Base-by-base conservation (phyloP, 2,113 vertebrate genomes). In the Odocoileus virginianus region DNA sequence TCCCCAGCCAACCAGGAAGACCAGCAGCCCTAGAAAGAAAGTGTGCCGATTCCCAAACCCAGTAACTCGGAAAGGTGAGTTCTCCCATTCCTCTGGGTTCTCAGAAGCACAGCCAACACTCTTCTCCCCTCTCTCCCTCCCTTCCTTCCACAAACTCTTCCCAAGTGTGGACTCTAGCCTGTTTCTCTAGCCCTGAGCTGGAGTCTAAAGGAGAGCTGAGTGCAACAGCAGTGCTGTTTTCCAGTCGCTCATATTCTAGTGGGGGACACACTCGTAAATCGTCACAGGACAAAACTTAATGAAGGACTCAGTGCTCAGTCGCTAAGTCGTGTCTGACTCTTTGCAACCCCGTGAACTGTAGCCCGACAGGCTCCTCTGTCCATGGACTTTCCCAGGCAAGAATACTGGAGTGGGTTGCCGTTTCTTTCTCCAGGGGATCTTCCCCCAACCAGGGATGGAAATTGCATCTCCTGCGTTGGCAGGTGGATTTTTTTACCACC, bases 1-100 rank as follows among this genome's bases (percentile, higher is more conserved):
- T 7, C 45, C 91, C 40, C 71, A 23, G 27, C 94, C 98, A 74
- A 97, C 97, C 87, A 93, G 15, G 82, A 98, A 86, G 87, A 6
- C 95, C 43, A 52, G 3, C 43, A 52, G 2, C 3, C 3, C 50
- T 33, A 98, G 33, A 94, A 98, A 82, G 91, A 98, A 13, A 57
- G 6, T 1, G 2, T 97, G 97, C 54, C 47, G 0, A 3, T 0
- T 0, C 13, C 13, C 82, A 82, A 95, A 1, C 3, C 19, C 1
- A 0, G 25, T 0, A 8, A 2, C 21, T 45, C 50, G 0, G 16
- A 93, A 95, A 23, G 95, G 98, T 98, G 76, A 98, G 98, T 93
- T 86, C 43, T 57, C 50, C 36, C 19, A 0, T 5, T 13, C 16
- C 9, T 25, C 14, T 43, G 7, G 1, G 8, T 55, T 5, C 58